A percentile compares a stretch with the other conserved stretches of the same genome.
phyloP scores from a whole-genome alignment of 2,113 vertebrate genomes.

The Pygoscelis antarcticus region DNA sequence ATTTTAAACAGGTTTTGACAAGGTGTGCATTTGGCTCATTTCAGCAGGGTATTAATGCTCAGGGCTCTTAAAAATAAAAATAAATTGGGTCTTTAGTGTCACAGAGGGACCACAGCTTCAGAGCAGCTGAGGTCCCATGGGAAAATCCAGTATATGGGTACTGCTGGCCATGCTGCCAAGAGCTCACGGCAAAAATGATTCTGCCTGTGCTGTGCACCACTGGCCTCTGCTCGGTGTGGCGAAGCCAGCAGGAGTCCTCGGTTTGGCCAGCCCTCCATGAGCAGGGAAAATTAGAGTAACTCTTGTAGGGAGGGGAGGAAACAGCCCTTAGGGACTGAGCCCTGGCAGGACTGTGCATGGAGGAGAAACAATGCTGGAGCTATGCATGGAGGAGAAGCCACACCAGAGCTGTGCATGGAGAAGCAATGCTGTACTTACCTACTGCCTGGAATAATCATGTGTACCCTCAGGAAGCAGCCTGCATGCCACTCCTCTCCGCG shows the following conservation, averaged over 20 bases:
- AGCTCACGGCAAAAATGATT: background rate
- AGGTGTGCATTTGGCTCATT: fast-evolving
- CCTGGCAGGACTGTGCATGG: background rate
- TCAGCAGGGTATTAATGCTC: background rate
- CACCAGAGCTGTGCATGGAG: background rate
- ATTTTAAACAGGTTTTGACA: background rate
- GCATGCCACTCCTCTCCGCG: background rate
- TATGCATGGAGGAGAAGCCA: background rate
- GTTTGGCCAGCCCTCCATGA: background rate
- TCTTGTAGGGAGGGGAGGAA: background rate
- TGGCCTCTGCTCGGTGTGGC: background rate
- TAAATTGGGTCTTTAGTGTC: background rate
- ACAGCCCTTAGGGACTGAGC: background rate
- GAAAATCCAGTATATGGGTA: background rate
- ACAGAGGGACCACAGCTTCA: background rate
- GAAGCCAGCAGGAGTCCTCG: background rate
- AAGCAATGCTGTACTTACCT: background rate
- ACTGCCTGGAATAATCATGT: background rate
- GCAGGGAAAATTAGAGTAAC: background rate
- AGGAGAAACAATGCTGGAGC: background rate
- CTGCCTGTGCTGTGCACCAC: fast-evolving
- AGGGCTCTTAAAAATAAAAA: background rate
- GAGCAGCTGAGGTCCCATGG: background rate
- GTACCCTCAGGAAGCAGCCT: background rate
- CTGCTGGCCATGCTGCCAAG: background rate